phyloP scores from a whole-genome alignment of 23 tunicate species.

The Diplosoma virens region DNA sequence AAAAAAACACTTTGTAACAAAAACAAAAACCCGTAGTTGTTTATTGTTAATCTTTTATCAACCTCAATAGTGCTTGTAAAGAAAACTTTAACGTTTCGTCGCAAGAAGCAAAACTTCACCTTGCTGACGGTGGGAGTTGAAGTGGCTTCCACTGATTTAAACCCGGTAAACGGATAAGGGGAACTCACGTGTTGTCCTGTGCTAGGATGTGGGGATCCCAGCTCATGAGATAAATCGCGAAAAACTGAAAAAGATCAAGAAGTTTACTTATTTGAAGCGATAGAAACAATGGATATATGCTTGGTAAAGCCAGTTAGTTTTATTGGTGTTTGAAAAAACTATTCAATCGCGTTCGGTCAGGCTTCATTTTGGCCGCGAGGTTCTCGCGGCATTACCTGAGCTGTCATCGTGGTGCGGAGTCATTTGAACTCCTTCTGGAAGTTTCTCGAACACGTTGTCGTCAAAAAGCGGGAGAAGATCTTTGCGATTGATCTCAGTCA shows the following conservation, averaged over 20 bases:
- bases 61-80: too few species aligned
- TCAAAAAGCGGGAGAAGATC: slow-evolving; percentile 30
- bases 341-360: too few species aligned
- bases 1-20: too few species aligned
- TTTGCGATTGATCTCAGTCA: slow-evolving; percentile 23
- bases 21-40: too few species aligned
- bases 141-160: not conserved
- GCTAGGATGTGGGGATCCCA: slow-evolving; percentile 66
- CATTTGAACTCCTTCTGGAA: not conserved
- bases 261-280: too few species aligned
- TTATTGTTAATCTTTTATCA: too few species aligned
- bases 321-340: too few species aligned
- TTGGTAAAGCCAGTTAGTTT: too few species aligned
- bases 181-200: slow-evolving; percentile 67
- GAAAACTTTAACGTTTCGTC: too few species aligned
- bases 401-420: slow-evolving; percentile 30
- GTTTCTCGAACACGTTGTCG: not conserved
- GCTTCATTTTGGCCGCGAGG: too few species aligned
- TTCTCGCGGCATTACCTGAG: slow-evolving; percentile 31
- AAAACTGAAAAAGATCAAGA: slow-evolving; percentile 61
- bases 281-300: too few species aligned
- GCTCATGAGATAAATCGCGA: slow-evolving; percentile 56
- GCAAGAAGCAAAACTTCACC: too few species aligned
- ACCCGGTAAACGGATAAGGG: slow-evolving; percentile 64
- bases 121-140: slow-evolving; percentile 31